phyloP scores from a whole-genome alignment of 2,888 invertebrate species.

The Clanis bilineata region DNA sequence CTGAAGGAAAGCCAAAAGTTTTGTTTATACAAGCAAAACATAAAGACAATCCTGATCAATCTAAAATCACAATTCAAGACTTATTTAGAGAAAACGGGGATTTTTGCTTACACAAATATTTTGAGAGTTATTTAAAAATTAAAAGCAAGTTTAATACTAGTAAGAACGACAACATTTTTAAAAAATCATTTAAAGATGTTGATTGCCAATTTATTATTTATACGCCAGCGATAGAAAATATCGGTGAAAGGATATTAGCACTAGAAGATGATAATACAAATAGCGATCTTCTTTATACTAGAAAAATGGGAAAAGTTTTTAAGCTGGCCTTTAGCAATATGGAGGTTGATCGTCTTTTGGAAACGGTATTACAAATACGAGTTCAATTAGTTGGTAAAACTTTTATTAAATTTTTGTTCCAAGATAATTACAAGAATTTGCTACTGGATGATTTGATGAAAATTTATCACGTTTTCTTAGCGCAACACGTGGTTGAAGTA shows the following conservation, averaged over 20 bases:
- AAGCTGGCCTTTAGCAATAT: conserved; percentile 35
- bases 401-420: conserved; percentile 37
- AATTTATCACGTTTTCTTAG: conserved; percentile 42
- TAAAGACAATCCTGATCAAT: conserved; percentile 30
- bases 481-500: conserved; percentile 35
- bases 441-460: conserved; percentile 39
- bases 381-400: conserved; percentile 34
- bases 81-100: conserved; percentile 32
- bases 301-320: conserved; percentile 28
- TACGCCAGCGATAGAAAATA: conserved; percentile 38
- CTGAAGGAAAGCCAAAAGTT: conserved; percentile 27
- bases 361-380: conserved; percentile 35
- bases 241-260: conserved; percentile 28
- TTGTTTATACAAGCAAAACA: conserved; percentile 47
- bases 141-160: conserved; percentile 35
- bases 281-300: conserved; percentile 36
- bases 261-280: conserved; percentile 25
- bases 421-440: conserved; percentile 33
- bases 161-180: conserved; percentile 37
- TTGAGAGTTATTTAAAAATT: conserved; percentile 43
- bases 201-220: conserved; percentile 42
- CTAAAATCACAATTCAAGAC: conserved; percentile 35
- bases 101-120: conserved; percentile 40
- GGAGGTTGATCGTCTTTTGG: conserved; percentile 33
- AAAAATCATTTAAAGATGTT: conserved; percentile 33